Conservation (phyloP, 1,140 invertebrate genomes). For the Diachasma alloeum region DNA sequence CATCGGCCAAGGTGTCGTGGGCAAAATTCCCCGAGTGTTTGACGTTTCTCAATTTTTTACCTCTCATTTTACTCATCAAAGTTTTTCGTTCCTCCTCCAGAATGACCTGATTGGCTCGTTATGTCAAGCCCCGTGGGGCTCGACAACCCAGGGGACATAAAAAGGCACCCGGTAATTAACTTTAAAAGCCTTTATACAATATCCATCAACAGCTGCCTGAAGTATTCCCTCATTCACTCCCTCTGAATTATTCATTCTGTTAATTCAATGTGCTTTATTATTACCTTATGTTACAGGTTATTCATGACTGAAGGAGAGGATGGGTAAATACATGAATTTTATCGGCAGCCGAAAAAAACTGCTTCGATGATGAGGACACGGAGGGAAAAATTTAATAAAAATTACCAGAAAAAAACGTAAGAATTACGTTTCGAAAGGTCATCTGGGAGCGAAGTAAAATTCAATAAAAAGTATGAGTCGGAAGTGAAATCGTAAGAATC, state of each 20-base stretch:
- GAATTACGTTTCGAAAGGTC: too few species aligned
- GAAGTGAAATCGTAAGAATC: too few species aligned
- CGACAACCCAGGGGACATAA: neutral
- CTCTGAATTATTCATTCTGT: neutral
- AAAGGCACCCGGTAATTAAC: neutral
- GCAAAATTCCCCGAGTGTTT: constrained; percentile 15
- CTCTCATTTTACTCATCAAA: neutral
- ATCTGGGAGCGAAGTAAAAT: too few species aligned
- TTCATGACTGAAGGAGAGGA: neutral
- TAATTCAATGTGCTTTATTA: neutral
- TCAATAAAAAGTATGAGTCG: too few species aligned
- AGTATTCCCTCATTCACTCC: neutral
- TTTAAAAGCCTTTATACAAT: neutral
- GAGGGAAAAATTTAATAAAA: too few species aligned
- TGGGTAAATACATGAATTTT: neutral
- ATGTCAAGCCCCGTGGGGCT: neutral
- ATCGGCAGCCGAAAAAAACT: too few species aligned
- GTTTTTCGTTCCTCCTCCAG: neutral
- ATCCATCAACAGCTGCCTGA: neutral
- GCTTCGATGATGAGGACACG: too few species aligned
- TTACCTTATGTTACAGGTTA: neutral
- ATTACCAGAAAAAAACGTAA: too few species aligned
- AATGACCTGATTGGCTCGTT: constrained; percentile 9
- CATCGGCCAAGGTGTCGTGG: constrained; percentile 11
- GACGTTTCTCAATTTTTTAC: neutral